Percentiles rank a stretch among this genome's conserved stretches.
phyloP scores from a whole-genome alignment of 2,888 invertebrate species.

The Sminthurides aquaticus region DNA sequence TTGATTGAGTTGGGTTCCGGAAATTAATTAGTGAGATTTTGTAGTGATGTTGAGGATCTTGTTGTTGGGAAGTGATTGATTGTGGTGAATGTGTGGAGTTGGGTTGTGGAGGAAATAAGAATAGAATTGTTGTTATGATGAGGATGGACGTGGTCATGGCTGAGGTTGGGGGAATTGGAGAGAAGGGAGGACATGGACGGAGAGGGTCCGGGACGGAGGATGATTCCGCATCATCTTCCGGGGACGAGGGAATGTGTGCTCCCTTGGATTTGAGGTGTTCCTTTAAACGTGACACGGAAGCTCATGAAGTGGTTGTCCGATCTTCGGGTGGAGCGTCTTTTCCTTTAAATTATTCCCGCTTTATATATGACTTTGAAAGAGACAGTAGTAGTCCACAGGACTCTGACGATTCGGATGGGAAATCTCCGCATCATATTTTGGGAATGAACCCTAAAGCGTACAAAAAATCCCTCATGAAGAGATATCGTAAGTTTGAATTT shows the following conservation, averaged over 20 bases:
- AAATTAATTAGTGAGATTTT: neutral
- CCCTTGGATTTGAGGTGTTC: conserved; percentile 70
- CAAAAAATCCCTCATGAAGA: conserved; percentile 86
- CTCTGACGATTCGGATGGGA: conserved; percentile 56
- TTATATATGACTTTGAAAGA: conserved; percentile 40
- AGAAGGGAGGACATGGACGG: conserved; percentile 14
- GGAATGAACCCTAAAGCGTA: conserved; percentile 57
- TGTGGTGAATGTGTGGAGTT: too few species aligned
- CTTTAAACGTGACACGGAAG: conserved; percentile 36
- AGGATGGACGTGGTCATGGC: conserved; percentile 21
- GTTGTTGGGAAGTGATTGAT: conserved; percentile 5
- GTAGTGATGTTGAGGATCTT: conserved; percentile 1
- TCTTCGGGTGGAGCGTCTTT: neutral
- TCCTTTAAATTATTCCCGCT: conserved; percentile 25
- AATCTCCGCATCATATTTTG: conserved; percentile 59
- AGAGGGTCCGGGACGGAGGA: conserved; percentile 44
- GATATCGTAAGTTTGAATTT: conserved; percentile 73
- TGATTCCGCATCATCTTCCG: conserved; percentile 25
- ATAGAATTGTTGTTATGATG: conserved; percentile 8
- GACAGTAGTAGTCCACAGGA: conserved; percentile 55
- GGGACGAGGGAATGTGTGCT: conserved; percentile 55
- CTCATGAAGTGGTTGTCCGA: conserved; percentile 25
- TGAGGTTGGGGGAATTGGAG: conserved; percentile 6
- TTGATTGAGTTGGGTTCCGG: too few species aligned
- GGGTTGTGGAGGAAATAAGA: too few species aligned